Conservation (phyloP, 2,113 vertebrate species). For the Istiophorus platypterus region DNA sequence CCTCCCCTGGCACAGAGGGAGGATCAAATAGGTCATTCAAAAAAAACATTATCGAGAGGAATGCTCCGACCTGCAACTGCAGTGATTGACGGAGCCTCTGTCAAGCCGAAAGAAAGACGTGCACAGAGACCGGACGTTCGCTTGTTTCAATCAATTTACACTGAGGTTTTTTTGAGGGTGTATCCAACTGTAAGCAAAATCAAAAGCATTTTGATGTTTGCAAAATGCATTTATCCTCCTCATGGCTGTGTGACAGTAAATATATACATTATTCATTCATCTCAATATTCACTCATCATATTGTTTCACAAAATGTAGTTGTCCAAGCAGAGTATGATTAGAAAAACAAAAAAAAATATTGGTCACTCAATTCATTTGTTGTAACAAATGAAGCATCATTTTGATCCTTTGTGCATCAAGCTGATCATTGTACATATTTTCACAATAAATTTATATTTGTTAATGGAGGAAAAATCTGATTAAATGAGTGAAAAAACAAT, state of each 20-base stretch:
- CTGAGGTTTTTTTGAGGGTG: neutral
- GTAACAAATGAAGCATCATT: too few relatives aligned
- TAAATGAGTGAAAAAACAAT: too few relatives aligned
- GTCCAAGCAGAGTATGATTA: neutral
- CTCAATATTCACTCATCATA: too few relatives aligned
- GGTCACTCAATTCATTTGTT: too few relatives aligned
- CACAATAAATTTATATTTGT: too few relatives aligned
- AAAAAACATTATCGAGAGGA: slow-evolving; percentile 1
- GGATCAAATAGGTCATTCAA: slow-evolving; percentile 40
- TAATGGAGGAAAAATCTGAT: too few relatives aligned
- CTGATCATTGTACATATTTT: too few relatives aligned
- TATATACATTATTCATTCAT: too few relatives aligned
- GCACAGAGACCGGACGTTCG: neutral
- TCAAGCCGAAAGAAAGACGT: neutral
- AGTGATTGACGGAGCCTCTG: neutral
- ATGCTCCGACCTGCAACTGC: neutral
- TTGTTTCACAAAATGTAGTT: neutral
- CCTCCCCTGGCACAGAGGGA: slow-evolving; percentile 34
- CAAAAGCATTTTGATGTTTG: neutral
- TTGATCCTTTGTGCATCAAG: too few relatives aligned
- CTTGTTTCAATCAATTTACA: neutral
- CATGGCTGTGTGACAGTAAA: too few relatives aligned
- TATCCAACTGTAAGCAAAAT: neutral
- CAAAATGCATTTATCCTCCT: neutral
- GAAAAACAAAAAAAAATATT: neutral